Evolutionary conservation across 2,113 vertebrate genomes (phyloP), one percentile per base, ranked within the genome.

Genomic region (Lepisosteus oculatus): DNA sequence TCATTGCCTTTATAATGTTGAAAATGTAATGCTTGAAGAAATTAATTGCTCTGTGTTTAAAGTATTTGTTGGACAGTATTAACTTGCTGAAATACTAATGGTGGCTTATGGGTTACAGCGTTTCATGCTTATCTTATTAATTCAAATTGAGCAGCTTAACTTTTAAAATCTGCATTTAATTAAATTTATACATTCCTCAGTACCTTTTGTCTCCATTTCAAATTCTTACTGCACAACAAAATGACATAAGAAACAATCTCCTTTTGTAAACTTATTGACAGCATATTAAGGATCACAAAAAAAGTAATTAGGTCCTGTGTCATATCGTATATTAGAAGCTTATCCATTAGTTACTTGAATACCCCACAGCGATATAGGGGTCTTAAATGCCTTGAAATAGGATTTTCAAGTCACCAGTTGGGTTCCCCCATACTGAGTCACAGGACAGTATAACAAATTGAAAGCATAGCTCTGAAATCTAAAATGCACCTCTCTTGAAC

Each of bases 111-210:
- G 54, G 0, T 73, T 74, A 3, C 2, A 51, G 59, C 13, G 71
- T 72, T 68, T 79, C 73, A 72, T 72, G 80, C 51, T 82, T 75
- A 80, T 87, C 81, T 79, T 80, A 85, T 83, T 84, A 77, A 83
- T 77, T 83, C 72, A 62, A 81, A 79, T 55, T 73, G 69, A 79
- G 74, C 73, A 74, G 84, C 76, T 80, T 85, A 86, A 71, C 79
- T 87, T 85, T 84, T 74, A 78, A 90, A 89, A 88, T 86, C 74
- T 86, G 69, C 73, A 79, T 76, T 84, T 86, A 91, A 85, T 84
- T 79, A 75, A 80, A 84, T 87, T 78, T 79, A 78, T 74, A 74
- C 77, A 82, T 87, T 84, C 76, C 65, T 76, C 65, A 84, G 78
- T 84, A 86, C 65, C 4, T 55, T 68, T 66, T 29, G 59, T 77